Conservation (phyloP, 2,888 invertebrate species). For the Thera britannica region DNA sequence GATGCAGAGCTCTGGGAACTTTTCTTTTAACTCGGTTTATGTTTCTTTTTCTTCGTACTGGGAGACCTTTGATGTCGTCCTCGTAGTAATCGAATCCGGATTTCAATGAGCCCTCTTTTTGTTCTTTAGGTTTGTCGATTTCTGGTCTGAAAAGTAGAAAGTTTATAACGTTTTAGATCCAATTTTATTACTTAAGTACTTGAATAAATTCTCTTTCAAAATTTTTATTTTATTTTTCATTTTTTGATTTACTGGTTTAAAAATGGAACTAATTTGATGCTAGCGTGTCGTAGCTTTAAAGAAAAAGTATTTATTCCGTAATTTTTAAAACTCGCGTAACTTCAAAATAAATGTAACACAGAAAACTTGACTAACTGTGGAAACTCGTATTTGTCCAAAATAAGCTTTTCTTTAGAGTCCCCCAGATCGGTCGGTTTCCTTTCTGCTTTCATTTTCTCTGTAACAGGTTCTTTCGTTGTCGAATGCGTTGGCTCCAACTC, state of each 20-base stretch:
- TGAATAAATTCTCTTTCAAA: background rate
- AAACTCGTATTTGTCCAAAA: slow-evolving; percentile 45
- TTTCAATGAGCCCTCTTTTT: slow-evolving; percentile 24
- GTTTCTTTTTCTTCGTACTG: slow-evolving; percentile 58
- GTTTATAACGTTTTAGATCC: background rate
- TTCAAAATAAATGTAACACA: background rate
- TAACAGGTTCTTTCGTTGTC: background rate
- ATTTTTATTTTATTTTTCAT: background rate
- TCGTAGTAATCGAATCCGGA: slow-evolving; percentile 64
- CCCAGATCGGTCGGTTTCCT: slow-evolving; percentile 33
- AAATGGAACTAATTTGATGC: background rate
- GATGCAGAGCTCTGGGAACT: slow-evolving; percentile 14
- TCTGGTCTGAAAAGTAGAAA: slow-evolving; percentile 14
- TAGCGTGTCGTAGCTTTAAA: too few species aligned
- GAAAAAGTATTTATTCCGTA: background rate
- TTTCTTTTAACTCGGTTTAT: slow-evolving; percentile 24
- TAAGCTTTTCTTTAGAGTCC: slow-evolving; percentile 45
- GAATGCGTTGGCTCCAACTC: background rate
- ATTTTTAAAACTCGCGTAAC: background rate
- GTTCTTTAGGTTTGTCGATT: slow-evolving; percentile 4
- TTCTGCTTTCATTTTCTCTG: background rate
- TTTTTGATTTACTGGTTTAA: background rate
- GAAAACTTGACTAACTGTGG: slow-evolving; percentile 38
- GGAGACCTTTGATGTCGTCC: slow-evolving; percentile 67
- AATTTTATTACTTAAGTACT: too few species aligned